Conservation (phyloP, 1,140 invertebrate genomes). For the Drosophila teissieri region DNA sequence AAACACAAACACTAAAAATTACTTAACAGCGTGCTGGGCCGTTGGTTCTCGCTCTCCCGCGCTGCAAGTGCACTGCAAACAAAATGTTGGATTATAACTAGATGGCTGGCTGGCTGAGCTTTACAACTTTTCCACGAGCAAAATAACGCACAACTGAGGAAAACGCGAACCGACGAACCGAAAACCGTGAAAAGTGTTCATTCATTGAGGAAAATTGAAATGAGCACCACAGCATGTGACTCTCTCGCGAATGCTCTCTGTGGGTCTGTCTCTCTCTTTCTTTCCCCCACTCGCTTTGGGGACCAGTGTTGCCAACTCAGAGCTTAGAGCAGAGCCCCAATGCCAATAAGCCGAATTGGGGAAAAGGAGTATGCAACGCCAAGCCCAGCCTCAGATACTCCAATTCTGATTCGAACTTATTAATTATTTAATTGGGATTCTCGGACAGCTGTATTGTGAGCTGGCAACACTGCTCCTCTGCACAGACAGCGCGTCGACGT, state of each 20-base stretch:
- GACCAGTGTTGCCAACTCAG: conserved; percentile 68
- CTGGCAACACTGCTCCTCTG: conserved; percentile 43
- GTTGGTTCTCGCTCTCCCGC: conserved; percentile 15
- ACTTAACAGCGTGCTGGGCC: conserved; percentile 36
- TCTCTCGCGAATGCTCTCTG: conserved; percentile 27
- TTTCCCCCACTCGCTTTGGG: neutral
- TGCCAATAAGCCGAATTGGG: conserved; percentile 38
- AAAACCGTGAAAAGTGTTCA: conserved; percentile 79
- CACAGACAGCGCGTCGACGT: conserved; percentile 66
- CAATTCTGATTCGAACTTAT: conserved; percentile 27
- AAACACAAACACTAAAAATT: conserved; percentile 58
- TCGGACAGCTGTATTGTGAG: neutral
- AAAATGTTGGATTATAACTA: conserved; percentile 36
- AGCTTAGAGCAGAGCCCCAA: conserved; percentile 28
- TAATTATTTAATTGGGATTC: conserved; percentile 33
- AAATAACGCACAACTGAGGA: conserved; percentile 52
- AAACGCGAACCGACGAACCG: conserved; percentile 59
- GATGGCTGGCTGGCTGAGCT: conserved; percentile 9
- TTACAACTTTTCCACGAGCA: conserved; percentile 49
- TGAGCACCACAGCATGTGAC: conserved; percentile 51
- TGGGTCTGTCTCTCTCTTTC: conserved; percentile 17
- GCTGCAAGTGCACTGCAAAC: conserved; percentile 38
- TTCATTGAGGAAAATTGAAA: conserved; percentile 80
- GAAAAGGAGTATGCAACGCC: neutral
- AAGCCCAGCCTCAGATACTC: conserved; percentile 3